Percentiles rank a stretch among this genome's conserved stretches.
These are phyloP conservation scores for Podarcis siculus DNA, from an alignment of 2,797 vertebrate species.

Conservation along the genomic window DNA sequence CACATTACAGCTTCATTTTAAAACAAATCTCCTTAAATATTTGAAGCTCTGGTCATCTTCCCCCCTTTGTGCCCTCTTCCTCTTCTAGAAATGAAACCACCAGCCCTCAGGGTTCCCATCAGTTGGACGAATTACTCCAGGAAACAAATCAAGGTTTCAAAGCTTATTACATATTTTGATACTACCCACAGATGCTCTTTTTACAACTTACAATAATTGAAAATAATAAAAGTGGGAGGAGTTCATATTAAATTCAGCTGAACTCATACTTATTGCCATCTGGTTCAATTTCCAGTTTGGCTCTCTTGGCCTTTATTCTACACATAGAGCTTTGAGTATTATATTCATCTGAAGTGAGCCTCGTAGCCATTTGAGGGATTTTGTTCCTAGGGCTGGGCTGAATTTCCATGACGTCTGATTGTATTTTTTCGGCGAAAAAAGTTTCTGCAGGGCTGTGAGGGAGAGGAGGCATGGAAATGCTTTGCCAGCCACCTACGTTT, in stretches of 20 bases:
- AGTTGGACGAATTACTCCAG: not conserved
- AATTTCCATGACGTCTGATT: not conserved
- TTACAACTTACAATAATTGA: conserved; percentile 12
- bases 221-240: conserved; percentile 4
- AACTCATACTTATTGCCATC: conserved; percentile 31
- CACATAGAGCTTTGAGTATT: not conserved
- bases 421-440: not conserved
- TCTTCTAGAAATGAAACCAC: not conserved
- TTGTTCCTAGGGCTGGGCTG: not conserved
- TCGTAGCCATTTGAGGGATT: not conserved
- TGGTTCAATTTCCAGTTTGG: conserved; percentile 35
- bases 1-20: not conserved
- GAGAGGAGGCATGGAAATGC: not conserved
- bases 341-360: not conserved
- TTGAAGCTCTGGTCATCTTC: not conserved
- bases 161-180: conserved; percentile 7
- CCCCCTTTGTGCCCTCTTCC: not conserved
- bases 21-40: not conserved
- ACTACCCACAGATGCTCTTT: conserved; percentile 10
- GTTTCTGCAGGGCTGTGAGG: too few relatives aligned
- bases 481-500: not conserved
- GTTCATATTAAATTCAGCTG: not conserved
- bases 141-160: not conserved
- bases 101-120: not conserved
- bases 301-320: conserved; percentile 19